A percentile compares a stretch with the other conserved stretches of the same genome.
phyloP scores from a whole-genome alignment of 2,113 vertebrate genomes.

The Trogon melanurus region DNA sequence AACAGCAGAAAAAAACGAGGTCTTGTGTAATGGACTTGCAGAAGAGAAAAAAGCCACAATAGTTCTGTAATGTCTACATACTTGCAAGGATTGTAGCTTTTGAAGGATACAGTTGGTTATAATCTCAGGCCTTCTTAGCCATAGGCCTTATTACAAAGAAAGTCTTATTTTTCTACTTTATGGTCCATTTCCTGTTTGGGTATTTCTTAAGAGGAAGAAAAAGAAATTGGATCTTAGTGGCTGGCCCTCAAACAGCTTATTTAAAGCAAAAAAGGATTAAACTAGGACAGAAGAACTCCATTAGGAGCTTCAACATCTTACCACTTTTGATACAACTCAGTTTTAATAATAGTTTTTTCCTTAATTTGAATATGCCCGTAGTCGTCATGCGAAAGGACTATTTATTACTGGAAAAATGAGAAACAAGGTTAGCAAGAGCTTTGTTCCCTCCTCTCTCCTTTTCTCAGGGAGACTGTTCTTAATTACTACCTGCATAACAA shows the following conservation, averaged over 20 bases:
- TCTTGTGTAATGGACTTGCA: not conserved
- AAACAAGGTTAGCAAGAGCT: not conserved
- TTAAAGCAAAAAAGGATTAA: slow-evolving; percentile 11
- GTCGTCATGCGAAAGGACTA: not conserved
- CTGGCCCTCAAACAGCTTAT: not conserved
- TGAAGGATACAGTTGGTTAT: not conserved
- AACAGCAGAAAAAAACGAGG: not conserved
- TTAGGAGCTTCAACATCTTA: not conserved
- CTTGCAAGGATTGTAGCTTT: slow-evolving; percentile 2
- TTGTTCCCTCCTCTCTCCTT: not conserved
- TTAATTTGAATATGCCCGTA: not conserved
- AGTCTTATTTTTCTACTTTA: slow-evolving; percentile 7
- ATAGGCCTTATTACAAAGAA: not conserved
- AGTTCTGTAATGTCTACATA: not conserved
- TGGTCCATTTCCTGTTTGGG: not conserved
- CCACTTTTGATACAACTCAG: not conserved
- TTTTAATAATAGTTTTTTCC: not conserved
- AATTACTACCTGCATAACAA: not conserved
- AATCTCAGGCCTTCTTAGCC: not conserved
- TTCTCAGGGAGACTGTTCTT: not conserved
- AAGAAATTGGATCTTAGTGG: not conserved
- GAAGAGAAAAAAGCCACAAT: not conserved
- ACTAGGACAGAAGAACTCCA: not conserved
- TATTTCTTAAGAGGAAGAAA: slow-evolving; percentile 1
- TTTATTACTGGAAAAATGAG: not conserved